Percentiles rank a stretch among this genome's conserved stretches.
Evolutionary conservation across 2,797 vertebrate species (phyloP).

Genomic region (Meda fulgida): DNA sequence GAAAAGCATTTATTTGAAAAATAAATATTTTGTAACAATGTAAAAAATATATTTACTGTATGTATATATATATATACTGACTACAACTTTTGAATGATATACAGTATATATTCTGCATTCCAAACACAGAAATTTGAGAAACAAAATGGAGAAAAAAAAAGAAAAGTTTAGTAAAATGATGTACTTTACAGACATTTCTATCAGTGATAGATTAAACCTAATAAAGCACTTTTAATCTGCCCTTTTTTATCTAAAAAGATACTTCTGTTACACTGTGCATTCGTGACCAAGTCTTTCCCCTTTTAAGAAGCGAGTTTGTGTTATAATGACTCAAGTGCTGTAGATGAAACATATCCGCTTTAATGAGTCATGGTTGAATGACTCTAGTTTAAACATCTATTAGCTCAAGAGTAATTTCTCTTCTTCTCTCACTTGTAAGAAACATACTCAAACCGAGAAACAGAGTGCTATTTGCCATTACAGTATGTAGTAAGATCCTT

Average conservation of each 20-base stretch:
- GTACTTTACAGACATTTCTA: neutral
- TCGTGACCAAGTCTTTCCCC: neutral
- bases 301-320: neutral
- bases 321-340: slow-evolving; percentile 15
- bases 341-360: slow-evolving; percentile 21
- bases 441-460: neutral
- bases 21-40: neutral
- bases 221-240: neutral
- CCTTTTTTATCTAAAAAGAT: slow-evolving; percentile 6
- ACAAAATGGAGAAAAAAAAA: neutral
- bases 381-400: slow-evolving; percentile 36
- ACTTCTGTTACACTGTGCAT: neutral
- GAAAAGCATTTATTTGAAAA: neutral
- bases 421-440: neutral
- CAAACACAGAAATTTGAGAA: neutral
- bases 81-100: neutral
- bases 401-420: slow-evolving; percentile 33
- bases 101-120: neutral
- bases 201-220: neutral
- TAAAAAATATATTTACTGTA: neutral
- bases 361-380: slow-evolving; percentile 28
- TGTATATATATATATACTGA: too few species aligned
- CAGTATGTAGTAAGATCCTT: neutral
- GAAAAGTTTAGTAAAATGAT: neutral
- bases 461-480: neutral